Evolutionary conservation across 2,797 vertebrate genomes (phyloP), one percentile per base, ranked within the genome.

Genomic region (Glyptemys insculpta): DNA sequence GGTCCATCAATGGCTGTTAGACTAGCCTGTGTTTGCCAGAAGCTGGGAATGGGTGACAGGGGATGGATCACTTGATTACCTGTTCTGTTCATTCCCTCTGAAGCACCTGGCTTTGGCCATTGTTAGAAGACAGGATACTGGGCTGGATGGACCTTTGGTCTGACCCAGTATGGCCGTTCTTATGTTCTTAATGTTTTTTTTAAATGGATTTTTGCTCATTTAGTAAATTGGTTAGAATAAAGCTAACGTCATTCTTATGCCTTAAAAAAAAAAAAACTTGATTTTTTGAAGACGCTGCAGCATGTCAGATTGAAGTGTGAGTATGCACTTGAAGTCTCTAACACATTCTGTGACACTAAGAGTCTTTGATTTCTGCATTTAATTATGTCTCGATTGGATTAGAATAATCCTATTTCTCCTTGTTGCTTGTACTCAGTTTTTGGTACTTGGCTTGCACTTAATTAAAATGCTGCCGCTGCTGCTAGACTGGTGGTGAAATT

Each of bases 361-460:
- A 76, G 92, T 57, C 96, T 94, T 97, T 95, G 96, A 97, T 92
- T 96, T 96, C 87, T 97, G 85, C 94, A 86, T 97, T 97, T 97
- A 97, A 96, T 96, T 96, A 93, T 78, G 78, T 92, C 88, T 86
- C 92, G 31, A 86, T 54, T 97, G 94, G 96, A 88, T 97, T 96
- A 96, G 83, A 92, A 97, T 97, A 97, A 90, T 93, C 93, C 92
- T 85, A 25, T 97, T 85, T 87, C 82, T 95, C 85, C 97, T 94
- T 95, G 86, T 95, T 96, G 93, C 92, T 97, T 53, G 3, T 89
- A n/a, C 57, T 83, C 90, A 1, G 47, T 47, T 92, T 93, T 86
- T 80, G 37, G 29, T 92, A 81, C 74, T 96, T 91, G 81, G 74
- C 86, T 81, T 72, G 81, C 49, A 81, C 44, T 97, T 97, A 91